A percentile compares a stretch with the other conserved stretches of the same genome.
These are phyloP conservation scores for Lamellibrachia luymesi DNA, from an alignment of 1,140 invertebrate species.

Conservation along the genomic window DNA sequence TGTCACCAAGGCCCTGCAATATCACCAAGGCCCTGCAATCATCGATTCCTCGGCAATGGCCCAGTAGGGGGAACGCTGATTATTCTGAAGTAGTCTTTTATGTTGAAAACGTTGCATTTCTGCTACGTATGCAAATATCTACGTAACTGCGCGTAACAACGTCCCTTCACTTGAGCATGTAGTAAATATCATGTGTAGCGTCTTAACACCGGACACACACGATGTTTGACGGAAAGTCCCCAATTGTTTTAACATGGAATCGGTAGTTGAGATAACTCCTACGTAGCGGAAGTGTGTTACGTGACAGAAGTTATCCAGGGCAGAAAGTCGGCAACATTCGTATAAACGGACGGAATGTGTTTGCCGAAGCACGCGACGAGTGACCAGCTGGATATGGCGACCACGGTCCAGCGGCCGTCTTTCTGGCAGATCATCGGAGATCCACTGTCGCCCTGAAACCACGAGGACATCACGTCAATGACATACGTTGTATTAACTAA, in stretches of 20 bases:
- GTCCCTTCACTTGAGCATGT: no score
- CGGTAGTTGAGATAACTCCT: background rate
- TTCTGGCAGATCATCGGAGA: background rate
- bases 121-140: background rate
- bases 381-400: background rate
- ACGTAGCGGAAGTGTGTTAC: background rate
- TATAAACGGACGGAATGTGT: background rate
- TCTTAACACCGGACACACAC: background rate
- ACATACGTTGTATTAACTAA: background rate
- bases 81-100: background rate
- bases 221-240: background rate
- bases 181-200: no score
- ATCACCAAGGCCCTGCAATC: background rate
- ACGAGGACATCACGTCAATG: background rate
- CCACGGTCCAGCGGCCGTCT: background rate
- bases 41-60: background rate
- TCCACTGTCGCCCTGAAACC: background rate
- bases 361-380: background rate
- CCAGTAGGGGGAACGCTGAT: background rate
- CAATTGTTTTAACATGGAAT: no score
- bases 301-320: background rate
- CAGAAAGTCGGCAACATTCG: background rate
- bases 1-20: background rate
- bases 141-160: no score
- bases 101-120: background rate